These are phyloP conservation scores for Thereva nobilitata DNA, from an alignment of 2,888 invertebrate species.

Conservation along the genomic window DNA sequence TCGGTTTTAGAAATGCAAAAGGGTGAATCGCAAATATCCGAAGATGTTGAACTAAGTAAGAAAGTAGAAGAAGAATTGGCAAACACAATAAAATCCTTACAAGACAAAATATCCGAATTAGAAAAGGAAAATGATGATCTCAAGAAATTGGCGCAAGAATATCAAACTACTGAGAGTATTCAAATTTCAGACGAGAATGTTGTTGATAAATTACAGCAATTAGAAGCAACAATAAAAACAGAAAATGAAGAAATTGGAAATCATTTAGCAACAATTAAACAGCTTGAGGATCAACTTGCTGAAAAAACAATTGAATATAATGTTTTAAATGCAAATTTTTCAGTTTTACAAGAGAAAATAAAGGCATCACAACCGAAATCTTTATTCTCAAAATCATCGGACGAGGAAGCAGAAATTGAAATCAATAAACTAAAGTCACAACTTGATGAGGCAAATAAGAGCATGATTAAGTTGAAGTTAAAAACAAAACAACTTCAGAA, in stretches of 20 bases:
- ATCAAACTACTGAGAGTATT: conserved; percentile 43
- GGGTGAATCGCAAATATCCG: conserved; percentile 41
- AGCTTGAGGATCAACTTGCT: conserved; percentile 61
- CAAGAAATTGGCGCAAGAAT: conserved; percentile 59
- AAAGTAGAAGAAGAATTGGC: conserved; percentile 58
- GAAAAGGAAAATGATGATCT: conserved; percentile 62
- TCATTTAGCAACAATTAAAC: conserved; percentile 45
- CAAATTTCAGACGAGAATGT: conserved; percentile 20
- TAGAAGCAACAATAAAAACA: conserved; percentile 59
- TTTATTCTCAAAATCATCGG: conserved; percentile 48
- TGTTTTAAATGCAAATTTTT: conserved; percentile 57
- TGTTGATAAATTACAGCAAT: conserved; percentile 49
- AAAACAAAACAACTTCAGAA: conserved; percentile 78
- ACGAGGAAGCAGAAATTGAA: conserved; percentile 51
- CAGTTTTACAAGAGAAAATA: conserved; percentile 55
- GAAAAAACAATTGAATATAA: conserved; percentile 63
- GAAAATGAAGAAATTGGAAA: conserved; percentile 57
- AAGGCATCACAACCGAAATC: conserved; percentile 51
- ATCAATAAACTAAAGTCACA: conserved; percentile 66
- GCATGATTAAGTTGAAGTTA: conserved; percentile 73
- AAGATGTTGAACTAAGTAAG: conserved; percentile 48
- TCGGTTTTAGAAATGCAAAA: conserved; percentile 56
- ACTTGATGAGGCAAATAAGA: conserved; percentile 75
- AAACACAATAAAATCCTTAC: conserved; percentile 61
- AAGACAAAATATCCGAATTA: conserved; percentile 62